These are phyloP conservation scores for Margarornis squamiger DNA, from an alignment of 2,797 vertebrate species.

Conservation along the genomic window DNA sequence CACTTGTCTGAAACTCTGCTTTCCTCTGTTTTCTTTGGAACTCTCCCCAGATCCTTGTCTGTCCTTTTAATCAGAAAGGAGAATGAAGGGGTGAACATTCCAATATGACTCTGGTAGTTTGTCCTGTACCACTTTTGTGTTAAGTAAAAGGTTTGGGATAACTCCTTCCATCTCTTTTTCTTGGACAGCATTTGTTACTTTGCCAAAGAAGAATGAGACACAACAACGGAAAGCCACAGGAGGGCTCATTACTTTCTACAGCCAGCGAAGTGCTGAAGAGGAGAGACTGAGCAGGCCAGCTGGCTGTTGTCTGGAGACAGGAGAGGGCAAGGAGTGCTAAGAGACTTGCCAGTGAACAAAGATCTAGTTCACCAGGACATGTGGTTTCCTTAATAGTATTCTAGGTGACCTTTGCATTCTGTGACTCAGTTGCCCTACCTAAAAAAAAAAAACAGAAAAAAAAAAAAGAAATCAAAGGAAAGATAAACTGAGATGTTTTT, in stretches of 20 bases:
- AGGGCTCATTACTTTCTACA: not conserved
- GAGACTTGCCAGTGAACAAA: not conserved
- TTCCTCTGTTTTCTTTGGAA: not conserved
- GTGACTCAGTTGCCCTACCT: not conserved
- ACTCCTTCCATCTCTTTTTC: not conserved
- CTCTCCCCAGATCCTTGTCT: not conserved
- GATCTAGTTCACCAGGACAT: not conserved
- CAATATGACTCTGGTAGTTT: fast-evolving
- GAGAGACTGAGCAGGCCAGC: not conserved
- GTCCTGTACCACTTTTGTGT: not conserved
- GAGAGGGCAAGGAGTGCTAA: not conserved
- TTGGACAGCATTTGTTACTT: not conserved
- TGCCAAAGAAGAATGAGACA: not conserved
- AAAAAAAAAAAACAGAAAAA: not conserved
- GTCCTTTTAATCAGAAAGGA: not conserved
- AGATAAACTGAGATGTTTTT: not conserved
- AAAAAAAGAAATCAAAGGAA: not conserved
- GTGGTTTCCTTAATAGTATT: not conserved
- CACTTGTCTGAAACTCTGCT: not conserved
- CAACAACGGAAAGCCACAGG: not conserved
- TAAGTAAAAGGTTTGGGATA: not conserved
- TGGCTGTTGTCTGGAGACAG: not conserved
- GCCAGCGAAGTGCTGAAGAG: not conserved
- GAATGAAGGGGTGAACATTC: not conserved
- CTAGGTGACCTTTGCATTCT: not conserved